Conservation (phyloP, 2,113 vertebrate species). For the Anhinga anhinga region DNA sequence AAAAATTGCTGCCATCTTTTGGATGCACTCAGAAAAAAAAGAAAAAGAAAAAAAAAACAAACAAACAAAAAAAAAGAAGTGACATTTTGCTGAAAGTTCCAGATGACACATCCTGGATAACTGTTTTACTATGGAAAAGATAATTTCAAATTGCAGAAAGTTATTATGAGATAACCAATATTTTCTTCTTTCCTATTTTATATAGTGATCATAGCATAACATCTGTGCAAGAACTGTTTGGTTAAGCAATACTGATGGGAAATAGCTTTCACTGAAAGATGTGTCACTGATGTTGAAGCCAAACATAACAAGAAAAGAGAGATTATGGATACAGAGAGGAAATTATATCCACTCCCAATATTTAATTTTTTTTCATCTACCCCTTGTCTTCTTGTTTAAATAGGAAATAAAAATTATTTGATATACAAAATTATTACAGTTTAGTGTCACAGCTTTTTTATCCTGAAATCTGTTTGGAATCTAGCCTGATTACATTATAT, state of each 20-base stretch:
- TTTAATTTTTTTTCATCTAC: not conserved
- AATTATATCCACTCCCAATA: not conserved
- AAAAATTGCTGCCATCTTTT: slow-evolving; percentile 3
- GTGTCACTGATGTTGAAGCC: not conserved
- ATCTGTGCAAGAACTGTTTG: not conserved
- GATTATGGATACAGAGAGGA: not conserved
- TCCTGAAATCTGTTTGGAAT: not conserved
- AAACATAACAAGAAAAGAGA: not conserved
- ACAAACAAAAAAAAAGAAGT: not conserved
- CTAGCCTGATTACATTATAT: not conserved
- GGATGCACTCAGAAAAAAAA: not conserved
- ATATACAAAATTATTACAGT: not conserved
- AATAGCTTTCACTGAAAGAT: not conserved
- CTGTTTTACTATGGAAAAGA: not conserved
- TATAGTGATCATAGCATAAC: not conserved
- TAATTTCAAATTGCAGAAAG: not conserved
- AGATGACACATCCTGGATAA: not conserved
- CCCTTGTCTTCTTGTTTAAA: not conserved
- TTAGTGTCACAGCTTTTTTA: not conserved
- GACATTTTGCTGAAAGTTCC: not conserved
- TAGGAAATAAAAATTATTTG: not conserved
- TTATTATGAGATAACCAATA: not conserved
- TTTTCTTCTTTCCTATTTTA: not conserved
- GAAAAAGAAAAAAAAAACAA: not conserved
- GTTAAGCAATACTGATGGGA: not conserved